Evolutionary conservation across 2,888 invertebrate species (phyloP), one percentile per base, ranked within the genome.

Genomic region (Caenorhabditis uteleia): DNA sequence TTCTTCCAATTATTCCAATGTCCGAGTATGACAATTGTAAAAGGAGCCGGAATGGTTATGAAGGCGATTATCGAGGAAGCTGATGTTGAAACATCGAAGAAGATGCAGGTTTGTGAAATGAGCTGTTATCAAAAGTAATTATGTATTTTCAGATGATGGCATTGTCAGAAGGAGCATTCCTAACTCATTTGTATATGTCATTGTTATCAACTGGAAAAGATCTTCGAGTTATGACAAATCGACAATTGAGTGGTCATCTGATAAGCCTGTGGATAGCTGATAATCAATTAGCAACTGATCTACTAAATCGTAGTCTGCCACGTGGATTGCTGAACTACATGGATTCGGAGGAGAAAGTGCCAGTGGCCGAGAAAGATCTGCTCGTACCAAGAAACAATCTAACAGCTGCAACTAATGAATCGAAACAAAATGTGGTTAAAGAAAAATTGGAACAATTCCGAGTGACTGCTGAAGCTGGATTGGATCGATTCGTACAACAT

Each of bases 21-120:
- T 80, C 94, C 94, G 1, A 97, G 95, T 3, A 88, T 95, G 88
- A 95, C 98, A 1, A 93, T 98, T 68, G 93, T 98, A 1, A 97
- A 98, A 86, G 97, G 80, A 14, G 97, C 97, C 0, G 97, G 98
- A 0, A 87, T 98, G 50, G 92, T 98, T 44, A 91, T 97, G 90
- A 89, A 95, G 68, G 97, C 98, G 20, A 88, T 98, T 26, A 95
- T 98, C 51, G 98, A 98, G 86, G 98, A 98, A 85, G 95, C 95
- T 2, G 91, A 91, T 74, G 88, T 90, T n/a, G 90, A 90, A 78
- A 91, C 94, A 14, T 93, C 95, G 0, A 89, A 90, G 27, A 89
- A 91, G 80, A 95, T 97, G 94, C 97, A 77, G 39, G 72, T 75
- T 2, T 20, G 6, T n/a, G n/a, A n/a, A n/a, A n/a, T n/a, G n/a